Evolutionary conservation across 2,888 invertebrate genomes (phyloP).

Genomic region (Acanthosepion pharaonis): DNA sequence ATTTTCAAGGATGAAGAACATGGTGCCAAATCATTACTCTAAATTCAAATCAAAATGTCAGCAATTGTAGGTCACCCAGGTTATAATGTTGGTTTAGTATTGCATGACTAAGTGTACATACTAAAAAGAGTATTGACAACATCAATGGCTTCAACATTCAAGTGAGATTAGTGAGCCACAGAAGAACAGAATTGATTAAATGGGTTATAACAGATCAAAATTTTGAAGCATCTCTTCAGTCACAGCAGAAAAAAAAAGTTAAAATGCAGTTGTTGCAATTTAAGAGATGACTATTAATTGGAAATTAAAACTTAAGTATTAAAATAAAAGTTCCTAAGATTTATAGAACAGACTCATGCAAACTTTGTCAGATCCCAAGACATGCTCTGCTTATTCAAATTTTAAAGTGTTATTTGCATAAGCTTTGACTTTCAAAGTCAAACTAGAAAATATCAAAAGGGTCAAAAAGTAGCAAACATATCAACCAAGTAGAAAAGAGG

Average conservation of each 20-base stretch:
- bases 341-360: not conserved
- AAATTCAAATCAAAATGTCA: too few relatives aligned
- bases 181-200: too few relatives aligned
- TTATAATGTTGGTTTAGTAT: not conserved
- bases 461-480: not conserved
- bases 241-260: not conserved
- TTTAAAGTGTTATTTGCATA: not conserved
- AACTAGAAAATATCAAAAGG: not conserved
- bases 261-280: not conserved
- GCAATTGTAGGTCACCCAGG: not conserved
- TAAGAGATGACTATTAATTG: not conserved
- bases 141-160: not conserved
- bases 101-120: not conserved
- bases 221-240: not conserved
- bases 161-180: too few relatives aligned
- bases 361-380: conserved; percentile 17
- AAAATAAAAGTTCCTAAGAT: not conserved
- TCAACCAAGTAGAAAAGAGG: not conserved
- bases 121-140: not conserved
- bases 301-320: not conserved
- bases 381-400: not conserved
- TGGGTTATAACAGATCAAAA: not conserved
- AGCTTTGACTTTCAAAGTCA: not conserved
- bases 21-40: too few relatives aligned
- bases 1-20: not conserved